Evolutionary conservation across 2,797 vertebrate genomes (phyloP), one percentile per base, ranked within the genome.

Genomic region (Perodicticus potto): DNA sequence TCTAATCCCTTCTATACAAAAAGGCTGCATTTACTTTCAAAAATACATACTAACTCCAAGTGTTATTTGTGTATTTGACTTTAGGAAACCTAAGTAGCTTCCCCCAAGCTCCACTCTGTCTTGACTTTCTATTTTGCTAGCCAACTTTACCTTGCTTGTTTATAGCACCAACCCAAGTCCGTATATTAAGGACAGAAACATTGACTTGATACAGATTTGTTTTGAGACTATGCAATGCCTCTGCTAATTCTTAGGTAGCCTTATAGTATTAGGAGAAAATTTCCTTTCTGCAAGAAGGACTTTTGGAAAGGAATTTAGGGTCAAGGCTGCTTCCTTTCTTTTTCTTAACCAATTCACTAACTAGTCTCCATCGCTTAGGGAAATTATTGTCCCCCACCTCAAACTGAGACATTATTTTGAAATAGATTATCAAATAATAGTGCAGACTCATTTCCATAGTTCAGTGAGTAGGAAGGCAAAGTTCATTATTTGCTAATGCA

Each of bases 401-500:
- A 61, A 87, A 78, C 74, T 49, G 95, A 98, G 89, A 91, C 43
- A 37, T 84, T 73, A 84, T 96, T 97, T 92, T 96, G 85, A 92
- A 97, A 97, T 77, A 96, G 78, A 97, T 98, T 89, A 97, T 92
- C 85, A 95, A 96, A 84, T 77, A 96, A 89, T 74, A 87, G 37
- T 49, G 72, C 83, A 55, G 94, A 95, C 95, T 96, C 77, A 94
- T 97, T 97, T 97, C 61, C 85, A 82, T 85, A 97, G 93, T 95
- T 96, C 7, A 55, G 55, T 34, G 74, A 97, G n/a, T 70, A 96
- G 69, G 85, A 97, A 95, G 97, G 91, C 84, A 93, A 97, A 92
- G 94, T 96, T 93, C 53, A 70, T 93, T 97, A 93, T 96, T 97
- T 98, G 95, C 94, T 95, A 98, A 70, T 94, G 87, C 91, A 93